Conservation (phyloP, 1,140 invertebrate species). For the Lordiphosa stackelbergi region DNA sequence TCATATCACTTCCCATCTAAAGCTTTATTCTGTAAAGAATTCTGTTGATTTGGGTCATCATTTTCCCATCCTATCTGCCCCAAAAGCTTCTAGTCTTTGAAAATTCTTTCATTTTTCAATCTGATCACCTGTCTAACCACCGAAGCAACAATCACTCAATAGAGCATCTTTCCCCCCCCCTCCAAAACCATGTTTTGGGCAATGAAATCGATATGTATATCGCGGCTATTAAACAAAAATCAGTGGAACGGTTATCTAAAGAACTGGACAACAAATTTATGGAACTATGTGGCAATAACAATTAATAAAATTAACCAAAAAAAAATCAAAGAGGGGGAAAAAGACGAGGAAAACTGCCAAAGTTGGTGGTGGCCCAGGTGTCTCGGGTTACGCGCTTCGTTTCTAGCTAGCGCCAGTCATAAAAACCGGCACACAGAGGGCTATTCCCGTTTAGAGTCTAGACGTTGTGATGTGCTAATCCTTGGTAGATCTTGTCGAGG, state of each 20-base stretch:
- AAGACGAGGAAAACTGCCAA: conserved; percentile 16
- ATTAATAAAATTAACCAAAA: conserved; percentile 64
- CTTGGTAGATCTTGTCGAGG: conserved; percentile 66
- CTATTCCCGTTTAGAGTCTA: conserved; percentile 43
- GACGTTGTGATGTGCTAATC: conserved; percentile 49
- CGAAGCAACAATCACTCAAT: conserved; percentile 36
- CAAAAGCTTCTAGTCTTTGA: conserved; percentile 39
- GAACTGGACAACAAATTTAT: conserved; percentile 51
- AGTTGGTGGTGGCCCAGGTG: conserved; percentile 50
- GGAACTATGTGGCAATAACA: conserved; percentile 65
- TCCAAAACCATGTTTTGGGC: conserved; percentile 46
- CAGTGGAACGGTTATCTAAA: conserved; percentile 59
- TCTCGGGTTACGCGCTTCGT: conserved; percentile 59
- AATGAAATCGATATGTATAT: conserved; percentile 68
- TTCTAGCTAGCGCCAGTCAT: conserved; percentile 49
- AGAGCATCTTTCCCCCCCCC: conserved; percentile 25
- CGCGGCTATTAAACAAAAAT: conserved; percentile 67
- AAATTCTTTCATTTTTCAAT: conserved; percentile 22
- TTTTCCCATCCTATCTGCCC: conserved; percentile 18
- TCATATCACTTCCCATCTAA: too few relatives aligned
- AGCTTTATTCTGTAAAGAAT: too few relatives aligned
- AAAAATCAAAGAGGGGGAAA: conserved; percentile 23
- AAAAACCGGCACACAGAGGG: conserved; percentile 37
- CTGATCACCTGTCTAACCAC: conserved; percentile 44
- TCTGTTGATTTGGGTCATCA: too few relatives aligned